These are phyloP conservation scores for Antheraea assamensis DNA, from an alignment of 2,888 invertebrate species.

Conservation along the genomic window DNA sequence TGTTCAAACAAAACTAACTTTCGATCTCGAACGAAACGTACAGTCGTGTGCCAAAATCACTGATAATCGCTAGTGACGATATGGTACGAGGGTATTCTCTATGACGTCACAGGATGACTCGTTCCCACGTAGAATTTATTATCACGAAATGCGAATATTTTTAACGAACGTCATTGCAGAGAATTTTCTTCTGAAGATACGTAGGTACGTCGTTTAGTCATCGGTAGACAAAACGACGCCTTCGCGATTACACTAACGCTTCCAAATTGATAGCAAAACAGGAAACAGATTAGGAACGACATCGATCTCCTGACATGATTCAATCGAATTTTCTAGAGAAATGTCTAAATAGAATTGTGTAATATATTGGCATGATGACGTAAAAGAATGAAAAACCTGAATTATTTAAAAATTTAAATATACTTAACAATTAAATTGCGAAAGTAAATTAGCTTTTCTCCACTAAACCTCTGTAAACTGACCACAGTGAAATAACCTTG, in stretches of 20 bases:
- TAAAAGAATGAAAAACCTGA: neutral
- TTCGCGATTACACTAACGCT: constrained; percentile 4
- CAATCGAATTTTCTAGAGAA: neutral
- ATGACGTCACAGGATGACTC: constrained; percentile 9
- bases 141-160: constrained; percentile 7
- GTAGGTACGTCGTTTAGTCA: constrained; percentile 14
- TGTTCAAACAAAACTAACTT: neutral
- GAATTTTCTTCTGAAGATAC: neutral
- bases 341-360: neutral
- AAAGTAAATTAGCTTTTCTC: no score
- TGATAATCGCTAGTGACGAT: constrained; percentile 2
- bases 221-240: constrained; percentile 21
- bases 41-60: constrained; percentile 2
- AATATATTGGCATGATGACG: neutral
- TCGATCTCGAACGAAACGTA: constrained; percentile 5
- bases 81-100: neutral
- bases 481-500: no score
- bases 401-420: neutral
- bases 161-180: neutral
- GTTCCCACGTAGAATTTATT: neutral
- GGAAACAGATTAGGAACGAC: constrained; percentile 12
- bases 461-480: no score
- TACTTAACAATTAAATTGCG: no score
- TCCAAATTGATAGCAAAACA: constrained; percentile 2
- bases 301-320: constrained; percentile 12